phyloP scores from a whole-genome alignment of 2,113 vertebrate species.

The Camelus bactrianus region DNA sequence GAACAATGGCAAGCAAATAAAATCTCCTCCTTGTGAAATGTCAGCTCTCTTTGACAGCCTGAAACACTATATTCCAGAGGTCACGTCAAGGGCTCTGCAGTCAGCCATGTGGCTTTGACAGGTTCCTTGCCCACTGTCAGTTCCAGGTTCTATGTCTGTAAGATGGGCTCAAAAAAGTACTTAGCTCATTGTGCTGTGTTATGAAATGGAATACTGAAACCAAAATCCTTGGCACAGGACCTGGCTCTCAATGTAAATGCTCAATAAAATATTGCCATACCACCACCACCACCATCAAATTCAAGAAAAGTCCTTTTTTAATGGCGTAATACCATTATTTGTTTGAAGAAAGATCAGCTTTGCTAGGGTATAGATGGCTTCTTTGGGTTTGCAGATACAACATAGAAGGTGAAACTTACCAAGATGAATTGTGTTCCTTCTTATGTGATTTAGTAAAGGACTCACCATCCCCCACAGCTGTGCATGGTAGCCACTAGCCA shows the following conservation, averaged over 20 bases:
- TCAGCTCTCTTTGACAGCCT: neutral
- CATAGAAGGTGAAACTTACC: neutral
- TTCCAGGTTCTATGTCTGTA: neutral
- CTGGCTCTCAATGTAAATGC: neutral
- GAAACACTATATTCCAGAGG: conserved; percentile 4
- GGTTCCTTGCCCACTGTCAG: neutral
- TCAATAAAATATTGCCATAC: neutral
- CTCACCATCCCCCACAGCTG: neutral
- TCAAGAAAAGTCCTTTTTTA: neutral
- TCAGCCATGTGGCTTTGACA: neutral
- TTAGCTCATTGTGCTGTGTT: neutral
- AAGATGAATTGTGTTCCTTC: neutral
- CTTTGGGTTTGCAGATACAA: neutral
- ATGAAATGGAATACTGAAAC: neutral
- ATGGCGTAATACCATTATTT: neutral
- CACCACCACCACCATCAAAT: neutral
- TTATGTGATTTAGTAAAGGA: neutral
- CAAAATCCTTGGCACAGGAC: neutral
- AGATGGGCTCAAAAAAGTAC: neutral
- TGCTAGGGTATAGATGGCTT: neutral
- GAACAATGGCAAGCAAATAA: conserved; percentile 48
- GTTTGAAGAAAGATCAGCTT: neutral
- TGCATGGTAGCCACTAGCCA: neutral
- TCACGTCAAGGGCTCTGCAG: conserved; percentile 23
- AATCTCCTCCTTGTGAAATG: neutral